phyloP scores from a whole-genome alignment of 1,140 invertebrate species.

The Ectropis grisescens region DNA sequence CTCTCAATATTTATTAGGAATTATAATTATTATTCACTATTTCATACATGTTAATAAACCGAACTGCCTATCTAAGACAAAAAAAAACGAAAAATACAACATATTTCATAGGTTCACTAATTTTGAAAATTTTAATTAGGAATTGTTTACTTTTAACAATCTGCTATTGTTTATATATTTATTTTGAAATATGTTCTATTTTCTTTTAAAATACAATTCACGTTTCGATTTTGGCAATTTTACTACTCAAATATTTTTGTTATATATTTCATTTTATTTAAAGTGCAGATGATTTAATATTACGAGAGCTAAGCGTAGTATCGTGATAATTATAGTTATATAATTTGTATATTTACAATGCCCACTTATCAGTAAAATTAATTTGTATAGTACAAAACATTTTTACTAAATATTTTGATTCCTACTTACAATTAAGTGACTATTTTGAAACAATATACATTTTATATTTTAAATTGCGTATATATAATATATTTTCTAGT shows the following conservation, averaged over 20 bases:
- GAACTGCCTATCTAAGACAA: slow-evolving; percentile 12
- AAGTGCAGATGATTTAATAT: too few species aligned
- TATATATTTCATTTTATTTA: too few species aligned
- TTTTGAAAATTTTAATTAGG: slow-evolving; percentile 1
- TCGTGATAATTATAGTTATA: slow-evolving; percentile 25
- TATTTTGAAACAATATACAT: slow-evolving; percentile 27
- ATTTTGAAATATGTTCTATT: slow-evolving; percentile 14
- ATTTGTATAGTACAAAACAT: slow-evolving; percentile 48
- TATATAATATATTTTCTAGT: too few species aligned
- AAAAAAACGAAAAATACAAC: slow-evolving; percentile 7
- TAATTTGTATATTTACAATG: slow-evolving; percentile 31
- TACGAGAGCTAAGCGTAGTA: slow-evolving; percentile 35
- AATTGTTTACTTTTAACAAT: slow-evolving; percentile 15
- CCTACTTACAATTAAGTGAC: slow-evolving; percentile 31
- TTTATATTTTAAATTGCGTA: slow-evolving; percentile 12
- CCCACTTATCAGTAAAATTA: too few species aligned
- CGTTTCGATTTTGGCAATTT: slow-evolving; percentile 19
- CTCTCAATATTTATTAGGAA: slow-evolving; percentile 5
- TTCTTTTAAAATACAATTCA: neutral
- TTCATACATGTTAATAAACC: slow-evolving; percentile 22
- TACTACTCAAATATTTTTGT: neutral
- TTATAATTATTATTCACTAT: slow-evolving; percentile 19
- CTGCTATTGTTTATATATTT: slow-evolving; percentile 24
- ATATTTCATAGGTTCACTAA: too few species aligned
- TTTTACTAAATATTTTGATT: slow-evolving; percentile 43